phyloP scores from a whole-genome alignment of 2,113 vertebrate genomes.

The Oreochromis aureus region DNA sequence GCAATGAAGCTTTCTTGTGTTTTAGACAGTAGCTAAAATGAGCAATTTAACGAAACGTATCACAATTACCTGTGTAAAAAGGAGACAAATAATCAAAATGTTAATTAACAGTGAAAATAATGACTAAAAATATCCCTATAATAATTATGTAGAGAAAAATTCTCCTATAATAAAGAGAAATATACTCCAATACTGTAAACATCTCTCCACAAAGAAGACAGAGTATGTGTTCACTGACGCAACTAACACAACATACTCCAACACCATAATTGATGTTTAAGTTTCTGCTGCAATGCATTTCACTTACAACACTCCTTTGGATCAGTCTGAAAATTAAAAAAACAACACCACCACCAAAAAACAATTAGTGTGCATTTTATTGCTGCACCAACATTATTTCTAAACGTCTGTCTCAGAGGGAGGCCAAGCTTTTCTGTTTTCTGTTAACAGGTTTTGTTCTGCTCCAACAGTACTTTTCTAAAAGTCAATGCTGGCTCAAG shows the following conservation, averaged over 20 bases:
- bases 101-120: neutral
- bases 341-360: neutral
- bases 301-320: slow-evolving; percentile 24
- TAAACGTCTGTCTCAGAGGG: neutral
- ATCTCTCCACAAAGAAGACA: neutral
- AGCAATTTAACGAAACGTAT: neutral
- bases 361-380: slow-evolving; percentile 43
- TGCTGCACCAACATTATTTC: slow-evolving; percentile 14
- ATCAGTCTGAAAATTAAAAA: slow-evolving; percentile 35
- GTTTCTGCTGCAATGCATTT: slow-evolving; percentile 44
- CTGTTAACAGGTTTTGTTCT: neutral
- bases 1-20: neutral
- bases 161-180: neutral
- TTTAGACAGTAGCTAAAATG: neutral
- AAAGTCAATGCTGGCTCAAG: neutral
- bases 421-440: neutral
- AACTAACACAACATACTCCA: neutral
- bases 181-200: neutral
- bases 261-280: slow-evolving; percentile 34
- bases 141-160: neutral
- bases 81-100: neutral
- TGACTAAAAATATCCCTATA: neutral
- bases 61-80: neutral
- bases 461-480: neutral
- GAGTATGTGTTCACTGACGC: neutral